A percentile compares a stretch with the other conserved stretches of the same genome.
Conservation (phyloP, 2,797 vertebrate genomes). For the Gouania willdenowi region DNA sequence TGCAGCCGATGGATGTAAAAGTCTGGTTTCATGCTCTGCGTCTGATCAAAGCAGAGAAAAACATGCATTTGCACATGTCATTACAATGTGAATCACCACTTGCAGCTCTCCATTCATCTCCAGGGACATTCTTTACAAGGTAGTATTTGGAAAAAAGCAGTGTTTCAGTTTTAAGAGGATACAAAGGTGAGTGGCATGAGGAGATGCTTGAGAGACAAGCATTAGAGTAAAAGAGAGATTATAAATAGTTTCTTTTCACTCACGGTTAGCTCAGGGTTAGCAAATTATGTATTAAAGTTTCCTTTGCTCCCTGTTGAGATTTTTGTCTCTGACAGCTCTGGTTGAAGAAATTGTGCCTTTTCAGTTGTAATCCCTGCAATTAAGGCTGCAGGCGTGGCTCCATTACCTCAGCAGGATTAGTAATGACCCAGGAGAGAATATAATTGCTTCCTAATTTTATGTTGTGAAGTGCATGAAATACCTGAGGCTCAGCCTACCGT, state of each 20-base stretch:
- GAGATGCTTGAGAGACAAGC: slow-evolving; percentile 5
- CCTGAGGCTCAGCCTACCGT: slow-evolving; percentile 53
- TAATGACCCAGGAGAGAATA: slow-evolving; percentile 65
- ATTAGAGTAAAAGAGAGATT: slow-evolving; percentile 22
- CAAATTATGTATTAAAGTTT: slow-evolving; percentile 42
- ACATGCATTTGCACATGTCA: slow-evolving; percentile 3
- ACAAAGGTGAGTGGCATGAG: neutral
- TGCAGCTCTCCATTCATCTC: slow-evolving; percentile 12
- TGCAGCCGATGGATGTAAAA: neutral
- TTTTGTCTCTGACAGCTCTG: slow-evolving; percentile 40
- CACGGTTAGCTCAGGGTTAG: slow-evolving; percentile 10
- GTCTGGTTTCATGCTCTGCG: neutral
- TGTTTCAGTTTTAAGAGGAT: slow-evolving; percentile 3
- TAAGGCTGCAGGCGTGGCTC: slow-evolving; percentile 61
- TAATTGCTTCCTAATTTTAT: slow-evolving; percentile 73
- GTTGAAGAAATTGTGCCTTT: slow-evolving; percentile 46
- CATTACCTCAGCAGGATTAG: slow-evolving; percentile 60
- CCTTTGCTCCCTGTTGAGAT: slow-evolving; percentile 41
- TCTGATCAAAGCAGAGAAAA: slow-evolving; percentile 4
- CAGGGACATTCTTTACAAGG: neutral
- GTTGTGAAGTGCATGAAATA: slow-evolving; percentile 64
- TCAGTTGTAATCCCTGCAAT: slow-evolving; percentile 65
- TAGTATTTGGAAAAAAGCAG: neutral
- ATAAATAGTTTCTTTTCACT: slow-evolving; percentile 29
- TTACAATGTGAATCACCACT: slow-evolving; percentile 9